phyloP scores from a whole-genome alignment of 2,888 invertebrate genomes.

The Norana najaformis region DNA sequence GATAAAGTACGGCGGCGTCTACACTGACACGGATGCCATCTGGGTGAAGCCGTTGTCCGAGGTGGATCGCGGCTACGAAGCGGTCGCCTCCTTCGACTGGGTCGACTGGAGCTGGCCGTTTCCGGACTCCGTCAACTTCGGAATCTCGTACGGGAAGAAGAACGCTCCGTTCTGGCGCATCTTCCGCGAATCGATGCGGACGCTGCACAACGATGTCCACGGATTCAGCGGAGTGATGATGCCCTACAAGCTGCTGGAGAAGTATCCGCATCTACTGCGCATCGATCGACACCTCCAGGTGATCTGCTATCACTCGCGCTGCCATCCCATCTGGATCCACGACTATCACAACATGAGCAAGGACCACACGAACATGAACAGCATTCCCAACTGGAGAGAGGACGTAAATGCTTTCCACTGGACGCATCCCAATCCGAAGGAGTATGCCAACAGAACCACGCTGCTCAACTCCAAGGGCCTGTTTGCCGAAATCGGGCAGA shows the following conservation, averaged over 20 bases:
- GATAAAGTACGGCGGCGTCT: constrained; percentile 59
- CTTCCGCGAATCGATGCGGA: constrained; percentile 46
- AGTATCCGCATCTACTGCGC: constrained; percentile 51
- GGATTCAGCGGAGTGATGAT: constrained; percentile 47
- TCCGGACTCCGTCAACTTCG: constrained; percentile 47
- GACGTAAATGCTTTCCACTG: constrained; percentile 47
- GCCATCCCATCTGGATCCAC: constrained; percentile 54
- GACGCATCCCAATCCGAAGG: constrained; percentile 56
- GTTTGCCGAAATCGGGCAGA: constrained; percentile 54
- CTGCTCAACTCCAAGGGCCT: constrained; percentile 46
- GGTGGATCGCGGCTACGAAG: constrained; percentile 49
- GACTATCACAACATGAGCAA: constrained; percentile 49
- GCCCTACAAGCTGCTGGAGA: constrained; percentile 47
- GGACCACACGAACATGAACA: constrained; percentile 48
- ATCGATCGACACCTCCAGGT: constrained; percentile 51
- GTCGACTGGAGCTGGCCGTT: constrained; percentile 48
- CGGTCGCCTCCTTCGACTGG: constrained; percentile 56
- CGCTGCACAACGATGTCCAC: constrained; percentile 44
- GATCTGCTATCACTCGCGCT: constrained; percentile 55
- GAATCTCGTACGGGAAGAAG: constrained; percentile 46
- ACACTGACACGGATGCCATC: constrained; percentile 58
- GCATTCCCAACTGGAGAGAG: constrained; percentile 45
- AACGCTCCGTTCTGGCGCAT: constrained; percentile 47
- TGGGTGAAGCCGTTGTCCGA: constrained; percentile 52
- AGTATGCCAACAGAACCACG: constrained; percentile 46